Evolutionary conservation across 2,888 invertebrate species (phyloP), one percentile per base, ranked within the genome.

Genomic region (Eumacrocentrus americanus): DNA sequence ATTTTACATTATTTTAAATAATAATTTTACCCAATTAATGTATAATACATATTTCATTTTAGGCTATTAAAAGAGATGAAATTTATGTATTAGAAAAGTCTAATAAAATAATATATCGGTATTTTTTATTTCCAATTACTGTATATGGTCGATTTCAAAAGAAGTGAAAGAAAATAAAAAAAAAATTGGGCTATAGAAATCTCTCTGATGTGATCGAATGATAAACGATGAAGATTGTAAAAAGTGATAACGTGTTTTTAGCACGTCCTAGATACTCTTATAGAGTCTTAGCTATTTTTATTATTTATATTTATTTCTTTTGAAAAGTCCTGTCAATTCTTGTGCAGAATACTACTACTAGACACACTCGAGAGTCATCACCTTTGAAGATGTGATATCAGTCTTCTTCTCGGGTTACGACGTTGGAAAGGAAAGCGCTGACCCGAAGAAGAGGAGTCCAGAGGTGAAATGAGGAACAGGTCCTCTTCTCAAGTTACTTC

Each of bases 401-500:
- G 22, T 44, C 11, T 25, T 46, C 11, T 11, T 23, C 7, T 7
- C 12, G 5, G 7, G 12, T 14, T 46, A 23, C 25, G 12, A 46
- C 6, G 46, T 25, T 9, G 23, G 60, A 61, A 65, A 65, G 58
- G 64, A 64, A 64, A 64, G 64, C 64, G 62, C 60, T 65, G 64
- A 65, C 62, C 64, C 56, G 58, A 22, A 18, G 18, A 6, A 40
- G 16, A 35, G 47, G 57, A 62, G 54, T 60, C 52, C 55, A 57
- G 60, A 65, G 64, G 62, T 65, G 62, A 62, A 65, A 64, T 58
- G 60, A 58, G 47, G 50, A 46, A 62, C 25, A 54, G 40, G 46
- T n/a, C n/a, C 52, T 48, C 54, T 37, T 35, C 51, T 34, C 50
- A n/a, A n/a, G n/a, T n/a, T n/a, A n/a, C n/a, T n/a, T n/a, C n/a